A percentile compares a stretch with the other conserved stretches of the same genome.
Evolutionary conservation across 2,797 vertebrate species (phyloP).

Genomic region (Karalla daura): DNA sequence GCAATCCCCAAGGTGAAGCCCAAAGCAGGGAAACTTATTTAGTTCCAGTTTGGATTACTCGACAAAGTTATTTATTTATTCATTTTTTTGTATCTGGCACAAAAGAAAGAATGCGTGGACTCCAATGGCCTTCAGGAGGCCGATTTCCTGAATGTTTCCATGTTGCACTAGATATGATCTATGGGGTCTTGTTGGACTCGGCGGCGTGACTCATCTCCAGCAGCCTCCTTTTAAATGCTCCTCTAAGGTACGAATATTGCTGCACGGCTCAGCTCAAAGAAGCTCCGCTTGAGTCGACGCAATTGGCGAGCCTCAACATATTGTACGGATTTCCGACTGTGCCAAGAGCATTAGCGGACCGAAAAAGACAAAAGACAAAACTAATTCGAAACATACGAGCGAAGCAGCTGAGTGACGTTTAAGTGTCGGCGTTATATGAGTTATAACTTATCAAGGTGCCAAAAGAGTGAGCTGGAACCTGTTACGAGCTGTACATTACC

Average conservation of each 20-base stretch:
- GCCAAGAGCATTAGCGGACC: constrained; percentile 9
- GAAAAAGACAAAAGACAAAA: constrained; percentile 10
- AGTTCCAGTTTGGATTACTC: constrained; percentile 21
- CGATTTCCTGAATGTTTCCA: constrained; percentile 14
- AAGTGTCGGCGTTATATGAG: background rate
- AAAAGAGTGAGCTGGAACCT: background rate
- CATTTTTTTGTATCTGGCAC: too few species aligned
- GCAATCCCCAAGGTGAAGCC: constrained; percentile 6
- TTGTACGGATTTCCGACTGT: constrained; percentile 7
- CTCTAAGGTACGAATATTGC: constrained; percentile 4
- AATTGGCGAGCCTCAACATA: constrained; percentile 18
- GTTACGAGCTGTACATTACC: background rate
- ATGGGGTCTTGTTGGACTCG: constrained; percentile 8
- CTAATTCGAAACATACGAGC: too few species aligned
- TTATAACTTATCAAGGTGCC: constrained; percentile 1
- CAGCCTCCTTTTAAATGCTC: constrained; percentile 24
- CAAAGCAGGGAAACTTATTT: constrained; percentile 17
- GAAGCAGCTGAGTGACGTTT: background rate
- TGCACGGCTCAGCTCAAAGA: constrained; percentile 17
- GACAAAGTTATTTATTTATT: constrained; percentile 13
- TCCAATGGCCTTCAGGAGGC: background rate
- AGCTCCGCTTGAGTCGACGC: constrained; percentile 12
- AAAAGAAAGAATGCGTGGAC: background rate
- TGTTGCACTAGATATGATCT: constrained; percentile 11
- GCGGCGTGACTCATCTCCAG: background rate